A percentile compares a stretch with the other conserved stretches of the same genome.
phyloP scores from a whole-genome alignment of 2,888 invertebrate species.

The Thelaira solivaga region DNA sequence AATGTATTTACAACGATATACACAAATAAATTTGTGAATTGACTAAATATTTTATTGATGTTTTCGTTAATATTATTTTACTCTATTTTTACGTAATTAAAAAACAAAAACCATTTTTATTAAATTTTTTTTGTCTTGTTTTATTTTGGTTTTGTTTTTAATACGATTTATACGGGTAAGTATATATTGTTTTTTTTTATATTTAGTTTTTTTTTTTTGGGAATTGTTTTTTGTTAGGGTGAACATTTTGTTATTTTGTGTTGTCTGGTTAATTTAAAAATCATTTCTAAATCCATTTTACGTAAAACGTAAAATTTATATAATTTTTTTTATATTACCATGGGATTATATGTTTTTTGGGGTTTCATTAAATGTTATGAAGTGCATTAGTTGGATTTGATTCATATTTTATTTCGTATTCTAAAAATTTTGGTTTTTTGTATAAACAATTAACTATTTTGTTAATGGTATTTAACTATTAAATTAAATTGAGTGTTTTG shows the following conservation, averaged over 20 bases:
- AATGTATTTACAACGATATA: too few relatives aligned
- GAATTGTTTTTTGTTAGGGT: too few relatives aligned
- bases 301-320: slow-evolving; percentile 39
- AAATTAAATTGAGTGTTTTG: slow-evolving; percentile 52
- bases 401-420: slow-evolving; percentile 30
- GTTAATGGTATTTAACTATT: slow-evolving; percentile 45
- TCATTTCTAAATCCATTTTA: slow-evolving; percentile 29
- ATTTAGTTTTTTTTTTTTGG: too few relatives aligned
- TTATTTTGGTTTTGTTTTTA: too few relatives aligned
- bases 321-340: background rate
- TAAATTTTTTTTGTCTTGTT: too few relatives aligned
- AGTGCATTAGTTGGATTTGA: slow-evolving; percentile 52
- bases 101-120: too few relatives aligned
- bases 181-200: background rate
- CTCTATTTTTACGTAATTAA: too few relatives aligned
- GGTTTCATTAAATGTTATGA: slow-evolving; percentile 22
- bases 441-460: slow-evolving; percentile 60
- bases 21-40: too few relatives aligned
- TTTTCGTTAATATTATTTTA: too few relatives aligned
- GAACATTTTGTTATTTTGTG: slow-evolving; percentile 14
- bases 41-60: too few relatives aligned
- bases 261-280: slow-evolving; percentile 21
- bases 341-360: slow-evolving; percentile 23
- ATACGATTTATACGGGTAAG: too few relatives aligned
- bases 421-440: slow-evolving; percentile 23